Evolutionary conservation across 1,140 invertebrate species (phyloP).

Genomic region (Tetragonula clypearis): DNA sequence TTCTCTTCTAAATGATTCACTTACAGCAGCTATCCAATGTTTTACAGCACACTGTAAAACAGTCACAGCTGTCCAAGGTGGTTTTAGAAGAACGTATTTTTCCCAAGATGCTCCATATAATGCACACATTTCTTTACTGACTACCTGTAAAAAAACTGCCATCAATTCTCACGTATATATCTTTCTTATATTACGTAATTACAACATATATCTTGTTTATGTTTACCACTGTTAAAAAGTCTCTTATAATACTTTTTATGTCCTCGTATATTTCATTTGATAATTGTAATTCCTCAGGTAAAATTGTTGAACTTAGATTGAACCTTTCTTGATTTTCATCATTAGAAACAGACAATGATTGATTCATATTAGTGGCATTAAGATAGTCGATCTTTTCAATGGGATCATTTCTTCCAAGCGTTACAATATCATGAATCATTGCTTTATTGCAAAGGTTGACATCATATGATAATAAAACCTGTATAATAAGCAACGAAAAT

Average conservation of each 20-base stretch:
- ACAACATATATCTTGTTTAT: conserved; percentile 4
- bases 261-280: conserved; percentile 72
- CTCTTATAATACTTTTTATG: conserved; percentile 64
- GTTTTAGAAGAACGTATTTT: conserved; percentile 71
- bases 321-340: neutral
- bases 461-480: conserved; percentile 78
- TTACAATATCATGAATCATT: conserved; percentile 72
- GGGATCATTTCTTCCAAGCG: conserved; percentile 69
- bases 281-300: conserved; percentile 60
- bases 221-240: conserved; percentile 69
- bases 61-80: conserved; percentile 74
- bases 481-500: conserved; percentile 24
- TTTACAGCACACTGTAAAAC: conserved; percentile 77
- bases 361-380: conserved; percentile 23
- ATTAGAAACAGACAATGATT: conserved; percentile 30
- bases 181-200: neutral
- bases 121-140: conserved; percentile 73
- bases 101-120: conserved; percentile 75
- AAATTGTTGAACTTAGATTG: neutral
- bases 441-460: conserved; percentile 80
- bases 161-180: neutral
- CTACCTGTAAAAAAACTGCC: conserved; percentile 65
- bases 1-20: conserved; percentile 68
- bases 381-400: conserved; percentile 74
- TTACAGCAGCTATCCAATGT: conserved; percentile 77